Evolutionary conservation across 2,888 invertebrate genomes (phyloP), one percentile per base, ranked within the genome.

Genomic region (Andrena flavipes): DNA sequence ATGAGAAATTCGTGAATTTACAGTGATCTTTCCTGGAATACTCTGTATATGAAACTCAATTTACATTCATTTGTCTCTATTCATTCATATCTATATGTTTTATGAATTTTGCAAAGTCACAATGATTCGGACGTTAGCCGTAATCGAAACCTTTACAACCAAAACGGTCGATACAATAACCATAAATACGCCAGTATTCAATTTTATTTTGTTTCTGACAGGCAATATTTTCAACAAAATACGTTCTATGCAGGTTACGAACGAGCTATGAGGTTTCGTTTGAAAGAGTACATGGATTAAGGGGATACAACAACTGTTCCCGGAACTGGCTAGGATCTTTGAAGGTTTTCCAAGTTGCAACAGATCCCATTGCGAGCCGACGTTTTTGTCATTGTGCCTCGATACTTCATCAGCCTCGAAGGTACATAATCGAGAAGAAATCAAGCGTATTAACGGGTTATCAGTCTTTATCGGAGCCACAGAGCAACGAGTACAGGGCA

Each of bases 371-470:
- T 68, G 59, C 29, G 30, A 20, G 0, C 76, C 82, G 42, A 54
- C 30, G 0, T 80, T 79, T 62, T 48, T 77, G n/a, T 51, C 83
- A 2, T 26, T 64, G 29, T 79, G 72, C 33, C 67, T 75, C 7
- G 80, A 85, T 51, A n/a, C 59, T 6, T 54, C 29, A n/a, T 20
- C 10, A 16, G 5, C 33, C 2, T 59, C 54, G 1, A 85, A 73
- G 49, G 59, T 51, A 42, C 75, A 81, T 29, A 86, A 83, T 81
- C 86, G 84, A 1, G 84, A 86, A 23, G 78, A 89, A 63, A 65
- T 48, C 6, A 84, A 84, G 30, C 87, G 85, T 48, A 65, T 88
- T 30, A 84, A 85, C 42, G 90, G 77, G 10, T 54, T 89, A n/a
- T 87, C 88, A 1, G 78, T 86, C 13, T 87, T 87, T 5, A 5